Evolutionary conservation across 1,140 invertebrate species (phyloP), one percentile per base, ranked within the genome.

Genomic region (Charaxes varanes): DNA sequence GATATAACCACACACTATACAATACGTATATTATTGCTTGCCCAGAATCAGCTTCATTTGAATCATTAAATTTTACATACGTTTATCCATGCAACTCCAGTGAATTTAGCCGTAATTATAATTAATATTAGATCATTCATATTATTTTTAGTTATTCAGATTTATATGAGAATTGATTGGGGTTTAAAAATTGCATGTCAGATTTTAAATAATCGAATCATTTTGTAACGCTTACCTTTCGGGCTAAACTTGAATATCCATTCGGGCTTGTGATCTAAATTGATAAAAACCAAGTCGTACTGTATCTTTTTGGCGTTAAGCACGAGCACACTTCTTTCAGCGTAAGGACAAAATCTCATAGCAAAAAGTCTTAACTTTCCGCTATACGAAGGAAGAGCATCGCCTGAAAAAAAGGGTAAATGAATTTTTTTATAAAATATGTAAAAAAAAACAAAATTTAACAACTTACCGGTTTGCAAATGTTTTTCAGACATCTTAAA

Each of bases 301-400:
- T 89, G 88, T 46, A 97, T 89, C 46, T 91, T 90, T 83, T 97
- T 97, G 13, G 93, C 92, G 51, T 92, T 90, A 8, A 97, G 71
- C 1, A 96, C 91, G 7, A 97, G 85, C 40, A 94, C 87, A 30
- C 91, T 88, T 58, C 95, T 87, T 71, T 97, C 92, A 1, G 94
- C 93, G 66, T 92, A 97, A 0, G 96, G 95, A 71, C 95, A 97
- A 73, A 95, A 97, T 55, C 93, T 86, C 93, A 96, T 97, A 32
- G 90, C 94, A 68, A 96, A 97, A 0, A 97, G 71, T 1, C 94
- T 88, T 22, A 95, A 59, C 64, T 91, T 91, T 3, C 89, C 93
- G 38, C 24, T 55, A 31, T 62, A 71, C 14, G 61, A 35, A 0
- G 79, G 79, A 8, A 81, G 41, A 10, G 49, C 57, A 62, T 83